A percentile compares a stretch with the other conserved stretches of the same genome.
These are phyloP conservation scores for Uloborus diversus DNA, from an alignment of 1,140 invertebrate genomes.

Conservation along the genomic window DNA sequence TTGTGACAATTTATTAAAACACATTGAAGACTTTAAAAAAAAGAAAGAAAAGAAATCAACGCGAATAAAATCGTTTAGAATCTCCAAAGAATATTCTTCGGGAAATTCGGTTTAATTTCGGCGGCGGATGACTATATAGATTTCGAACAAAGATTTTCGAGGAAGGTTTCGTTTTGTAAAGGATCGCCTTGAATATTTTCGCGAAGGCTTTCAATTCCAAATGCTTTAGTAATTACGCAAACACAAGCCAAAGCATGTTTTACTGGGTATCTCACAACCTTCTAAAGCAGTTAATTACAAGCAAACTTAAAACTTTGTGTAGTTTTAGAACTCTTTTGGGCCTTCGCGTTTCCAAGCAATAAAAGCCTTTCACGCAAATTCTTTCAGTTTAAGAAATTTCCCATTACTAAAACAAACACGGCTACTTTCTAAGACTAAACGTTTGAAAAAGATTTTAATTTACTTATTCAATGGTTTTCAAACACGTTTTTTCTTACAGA, in stretches of 20 bases:
- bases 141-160: slow-evolving; percentile 21
- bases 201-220: not conserved
- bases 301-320: slow-evolving; percentile 45
- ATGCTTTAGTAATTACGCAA: slow-evolving; percentile 51
- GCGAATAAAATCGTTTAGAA: slow-evolving; percentile 15
- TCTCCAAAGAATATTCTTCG: not conserved
- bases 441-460: slow-evolving; percentile 43
- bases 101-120: slow-evolving; percentile 31
- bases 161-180: slow-evolving; percentile 14
- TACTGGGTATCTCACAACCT: slow-evolving; percentile 11
- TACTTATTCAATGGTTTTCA: slow-evolving; percentile 38
- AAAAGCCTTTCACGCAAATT: slow-evolving; percentile 2
- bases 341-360: slow-evolving; percentile 18
- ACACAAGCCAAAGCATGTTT: slow-evolving; percentile 32
- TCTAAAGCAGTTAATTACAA: slow-evolving; percentile 41
- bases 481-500: too few species aligned
- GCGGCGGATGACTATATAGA: slow-evolving; percentile 9
- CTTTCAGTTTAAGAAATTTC: slow-evolving; percentile 27
- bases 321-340: slow-evolving; percentile 27
- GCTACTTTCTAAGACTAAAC: slow-evolving; percentile 7
- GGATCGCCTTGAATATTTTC: not conserved
- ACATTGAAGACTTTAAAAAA: not conserved
- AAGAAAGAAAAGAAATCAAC: slow-evolving; percentile 12
- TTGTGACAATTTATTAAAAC: slow-evolving; percentile 30
- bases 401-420: slow-evolving; percentile 41